Percentiles rank a stretch among this genome's conserved stretches.
Conservation (phyloP, 2,113 vertebrate genomes). For the Pimephales promelas region DNA sequence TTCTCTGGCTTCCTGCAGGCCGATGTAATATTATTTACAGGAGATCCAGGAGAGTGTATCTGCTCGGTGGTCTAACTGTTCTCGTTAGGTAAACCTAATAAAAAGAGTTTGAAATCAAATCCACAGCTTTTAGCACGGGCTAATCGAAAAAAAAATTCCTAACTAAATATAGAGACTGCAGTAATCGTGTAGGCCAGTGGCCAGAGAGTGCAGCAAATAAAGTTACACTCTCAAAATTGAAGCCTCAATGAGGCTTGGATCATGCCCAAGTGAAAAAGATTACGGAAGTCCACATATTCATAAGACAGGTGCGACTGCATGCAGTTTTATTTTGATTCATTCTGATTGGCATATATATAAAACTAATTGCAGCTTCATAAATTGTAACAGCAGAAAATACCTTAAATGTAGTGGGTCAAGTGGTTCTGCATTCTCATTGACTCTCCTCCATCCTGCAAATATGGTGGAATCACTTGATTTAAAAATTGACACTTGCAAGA, state of each 20-base stretch:
- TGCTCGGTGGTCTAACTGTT: constrained; percentile 64
- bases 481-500: not conserved
- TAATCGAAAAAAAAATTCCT: constrained; percentile 64
- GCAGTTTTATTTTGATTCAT: not conserved
- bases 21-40: constrained; percentile 66
- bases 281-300: not conserved
- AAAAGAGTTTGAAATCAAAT: constrained; percentile 75
- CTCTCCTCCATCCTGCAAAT: not conserved
- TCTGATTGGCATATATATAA: not conserved
- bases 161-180: constrained; percentile 67
- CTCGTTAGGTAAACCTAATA: constrained; percentile 76
- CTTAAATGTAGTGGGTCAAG: not conserved
- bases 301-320: not conserved
- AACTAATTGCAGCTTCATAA: not conserved
- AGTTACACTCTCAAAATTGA: constrained; percentile 70
- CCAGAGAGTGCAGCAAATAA: constrained; percentile 70
- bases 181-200: constrained; percentile 54
- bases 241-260: constrained; percentile 54
- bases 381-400: not conserved
- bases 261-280: constrained; percentile 1
- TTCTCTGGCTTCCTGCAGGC: constrained; percentile 59
- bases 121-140: constrained; percentile 71
- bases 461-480: not conserved
- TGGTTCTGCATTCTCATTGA: not conserved
- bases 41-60: constrained; percentile 63